phyloP scores from a whole-genome alignment of 2,113 vertebrate species.

The Pogonocichla stellata region DNA sequence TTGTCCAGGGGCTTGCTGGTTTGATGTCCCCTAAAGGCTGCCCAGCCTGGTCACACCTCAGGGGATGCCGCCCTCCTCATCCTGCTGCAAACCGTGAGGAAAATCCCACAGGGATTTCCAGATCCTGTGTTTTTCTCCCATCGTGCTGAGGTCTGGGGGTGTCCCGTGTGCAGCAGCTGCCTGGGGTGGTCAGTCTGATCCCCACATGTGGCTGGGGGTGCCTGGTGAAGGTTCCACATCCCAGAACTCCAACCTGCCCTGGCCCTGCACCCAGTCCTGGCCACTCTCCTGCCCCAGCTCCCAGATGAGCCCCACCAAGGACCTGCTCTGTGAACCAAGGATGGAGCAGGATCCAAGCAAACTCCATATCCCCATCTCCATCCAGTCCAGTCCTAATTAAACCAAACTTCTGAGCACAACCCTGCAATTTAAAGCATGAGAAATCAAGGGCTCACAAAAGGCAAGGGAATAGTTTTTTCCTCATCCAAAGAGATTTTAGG shows the following conservation, averaged over 20 bases:
- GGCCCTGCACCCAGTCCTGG: neutral
- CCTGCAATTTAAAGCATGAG: neutral
- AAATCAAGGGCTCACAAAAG: neutral
- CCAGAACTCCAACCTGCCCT: neutral
- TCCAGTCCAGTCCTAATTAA: neutral
- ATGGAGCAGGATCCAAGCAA: neutral
- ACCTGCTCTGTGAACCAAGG: neutral
- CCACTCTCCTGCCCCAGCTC: neutral
- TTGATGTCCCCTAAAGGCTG: neutral
- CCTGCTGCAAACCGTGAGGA: fast-evolving
- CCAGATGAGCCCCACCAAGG: fast-evolving
- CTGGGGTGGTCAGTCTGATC: too few species aligned
- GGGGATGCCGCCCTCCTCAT: neutral
- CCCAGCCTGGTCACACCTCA: fast-evolving
- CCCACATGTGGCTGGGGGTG: fast-evolving
- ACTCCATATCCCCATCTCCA: neutral
- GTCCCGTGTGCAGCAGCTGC: neutral
- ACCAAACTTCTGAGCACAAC: neutral
- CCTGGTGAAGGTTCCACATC: neutral
- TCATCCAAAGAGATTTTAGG: neutral
- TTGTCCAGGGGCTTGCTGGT: neutral
- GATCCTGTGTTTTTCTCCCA: fast-evolving
- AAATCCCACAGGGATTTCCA: neutral
- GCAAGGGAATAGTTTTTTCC: fast-evolving
- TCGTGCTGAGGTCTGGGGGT: neutral